Evolutionary conservation across 2,888 invertebrate species (phyloP).

Genomic region (Dastarcus helophoroides): DNA sequence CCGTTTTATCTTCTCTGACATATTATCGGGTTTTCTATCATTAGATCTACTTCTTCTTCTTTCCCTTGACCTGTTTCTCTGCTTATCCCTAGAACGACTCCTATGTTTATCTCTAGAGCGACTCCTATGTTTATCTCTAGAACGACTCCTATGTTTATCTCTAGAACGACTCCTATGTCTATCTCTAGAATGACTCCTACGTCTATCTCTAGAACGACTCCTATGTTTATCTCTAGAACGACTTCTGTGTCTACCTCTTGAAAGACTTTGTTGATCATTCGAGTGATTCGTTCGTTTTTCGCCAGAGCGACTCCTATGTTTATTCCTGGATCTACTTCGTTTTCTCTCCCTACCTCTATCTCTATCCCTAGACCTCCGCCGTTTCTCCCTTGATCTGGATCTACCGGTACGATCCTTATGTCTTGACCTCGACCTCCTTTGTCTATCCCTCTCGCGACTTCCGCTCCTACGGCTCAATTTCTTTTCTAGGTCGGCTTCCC

Average conservation of each 20-base stretch:
- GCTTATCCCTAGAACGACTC: slow-evolving; percentile 18
- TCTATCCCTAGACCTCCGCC: slow-evolving; percentile 5
- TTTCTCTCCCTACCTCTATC: not conserved
- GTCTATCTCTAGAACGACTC: slow-evolving; percentile 18
- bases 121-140: slow-evolving; percentile 20
- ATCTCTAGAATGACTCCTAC: slow-evolving; percentile 17
- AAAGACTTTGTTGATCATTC: slow-evolving; percentile 4
- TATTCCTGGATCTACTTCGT: slow-evolving; percentile 19
- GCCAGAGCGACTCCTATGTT: slow-evolving; percentile 14
- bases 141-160: slow-evolving; percentile 20
- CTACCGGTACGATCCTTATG: slow-evolving; percentile 9
- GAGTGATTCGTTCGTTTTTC: slow-evolving; percentile 14
- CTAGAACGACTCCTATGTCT: slow-evolving; percentile 26
- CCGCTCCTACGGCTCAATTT: slow-evolving; percentile 22
- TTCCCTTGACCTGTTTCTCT: slow-evolving; percentile 26
- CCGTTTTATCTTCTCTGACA: slow-evolving; percentile 12
- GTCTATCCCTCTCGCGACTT: slow-evolving; percentile 21
- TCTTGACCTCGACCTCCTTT: slow-evolving; percentile 12
- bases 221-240: slow-evolving; percentile 21
- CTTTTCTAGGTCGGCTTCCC: no score
- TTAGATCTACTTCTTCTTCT: slow-evolving; percentile 17
- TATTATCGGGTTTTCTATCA: slow-evolving; percentile 18
- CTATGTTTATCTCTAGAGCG: slow-evolving; percentile 17
- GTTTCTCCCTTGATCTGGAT: not conserved
- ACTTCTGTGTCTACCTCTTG: slow-evolving; percentile 15